phyloP scores from a whole-genome alignment of 2,113 vertebrate species.

The Grammomys dolichurus region DNA sequence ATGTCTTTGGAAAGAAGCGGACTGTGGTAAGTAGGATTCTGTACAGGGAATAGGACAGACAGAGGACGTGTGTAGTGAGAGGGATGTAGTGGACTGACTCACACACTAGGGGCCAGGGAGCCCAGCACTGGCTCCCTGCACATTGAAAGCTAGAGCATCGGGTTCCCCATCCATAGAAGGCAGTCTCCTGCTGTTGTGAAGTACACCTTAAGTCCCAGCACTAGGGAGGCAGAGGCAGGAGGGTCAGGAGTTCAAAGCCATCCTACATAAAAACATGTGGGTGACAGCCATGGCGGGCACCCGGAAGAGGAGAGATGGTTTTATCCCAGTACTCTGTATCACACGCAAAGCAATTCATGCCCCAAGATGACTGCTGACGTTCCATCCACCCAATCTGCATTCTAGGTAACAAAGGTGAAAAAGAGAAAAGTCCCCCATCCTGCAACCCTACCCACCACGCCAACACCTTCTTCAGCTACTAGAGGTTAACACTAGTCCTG shows the following conservation, averaged over 20 bases:
- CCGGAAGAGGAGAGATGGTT: not conserved
- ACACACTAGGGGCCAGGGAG: not conserved
- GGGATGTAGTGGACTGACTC: not conserved
- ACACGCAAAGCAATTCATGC: not conserved
- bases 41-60: not conserved
- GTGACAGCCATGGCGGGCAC: not conserved
- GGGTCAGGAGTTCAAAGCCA: not conserved
- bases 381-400: conserved; percentile 34
- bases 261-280: not conserved
- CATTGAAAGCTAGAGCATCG: not conserved
- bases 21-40: not conserved
- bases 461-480: not conserved
- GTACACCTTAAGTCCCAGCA: not conserved
- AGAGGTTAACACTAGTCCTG: not conserved
- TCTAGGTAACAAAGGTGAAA: not conserved
- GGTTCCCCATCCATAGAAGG: not conserved
- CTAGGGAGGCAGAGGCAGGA: not conserved
- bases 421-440: no score
- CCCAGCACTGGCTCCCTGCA: not conserved
- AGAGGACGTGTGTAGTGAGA: no score
- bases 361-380: not conserved
- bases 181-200: no score
- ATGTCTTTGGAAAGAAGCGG: not conserved
- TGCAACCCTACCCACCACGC: not conserved
- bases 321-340: not conserved